Evolutionary conservation across 1,140 invertebrate species (phyloP), one percentile per base, ranked within the genome.

Genomic region (Papilio helenus): DNA sequence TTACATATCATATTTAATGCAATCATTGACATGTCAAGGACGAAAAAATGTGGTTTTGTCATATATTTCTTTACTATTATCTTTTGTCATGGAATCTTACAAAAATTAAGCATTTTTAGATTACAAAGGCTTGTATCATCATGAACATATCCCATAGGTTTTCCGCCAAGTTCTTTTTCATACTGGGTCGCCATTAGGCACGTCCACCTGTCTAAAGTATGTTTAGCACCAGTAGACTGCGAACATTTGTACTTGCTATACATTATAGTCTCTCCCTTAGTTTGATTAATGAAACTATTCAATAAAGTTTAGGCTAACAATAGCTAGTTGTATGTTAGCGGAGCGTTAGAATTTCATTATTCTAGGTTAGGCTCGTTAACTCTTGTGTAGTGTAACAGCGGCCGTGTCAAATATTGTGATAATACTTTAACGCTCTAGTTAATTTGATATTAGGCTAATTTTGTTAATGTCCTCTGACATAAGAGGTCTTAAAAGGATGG

Each of bases 321-420:
- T 68, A 68, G 14, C 61, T 29, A 68, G 14, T 29, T 7, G 4
- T 68, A 68, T 68, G 29, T 68, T 34, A 68, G 3, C 26, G 10
- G 14, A 65, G 23, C 61, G 61, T 68, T 29, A 68, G 61, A 68
- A 68, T 68, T 68, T 68, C 14, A 68, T 68, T 68, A 68, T 68
- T 68, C 23, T 68, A 68, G 61, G 61, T 68, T 68, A 68, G 61
- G 26, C 61, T 68, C 26, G 61, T 68, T 68, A 68, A 68, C 61
- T 68, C 61, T 68, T 34, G 26, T 68, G 26, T 68, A 34, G 58
- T 29, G 23, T 68, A 68, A 12, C 58, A 18, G 61, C 61, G 61
- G 26, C 61, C 58, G 23, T 61, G 58, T 61, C 23, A 61, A 61
- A 61, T 61, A 61, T 26, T 61, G 10, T 61, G 58, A 26, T 61